These are phyloP conservation scores for Salvelinus namaycush DNA, from an alignment of 2,113 vertebrate species.

Conservation along the genomic window DNA sequence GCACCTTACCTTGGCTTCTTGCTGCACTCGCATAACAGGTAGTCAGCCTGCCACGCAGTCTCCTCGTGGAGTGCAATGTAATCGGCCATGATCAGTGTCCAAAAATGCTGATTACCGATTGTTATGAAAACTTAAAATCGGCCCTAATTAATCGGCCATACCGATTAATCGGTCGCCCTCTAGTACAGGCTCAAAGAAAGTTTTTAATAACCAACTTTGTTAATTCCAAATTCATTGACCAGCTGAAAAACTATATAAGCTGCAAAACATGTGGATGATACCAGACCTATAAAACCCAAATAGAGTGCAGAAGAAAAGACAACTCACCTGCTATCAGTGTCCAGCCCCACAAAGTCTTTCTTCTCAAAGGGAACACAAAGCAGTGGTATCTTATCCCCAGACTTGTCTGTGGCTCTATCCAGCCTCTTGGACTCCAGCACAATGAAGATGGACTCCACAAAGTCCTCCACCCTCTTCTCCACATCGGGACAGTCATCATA, in stretches of 20 bases:
- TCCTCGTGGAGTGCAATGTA: too few relatives aligned
- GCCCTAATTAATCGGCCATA: too few relatives aligned
- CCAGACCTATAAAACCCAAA: not conserved
- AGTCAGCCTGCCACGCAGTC: too few relatives aligned
- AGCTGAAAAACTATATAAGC: not conserved
- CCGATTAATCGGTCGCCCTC: too few relatives aligned
- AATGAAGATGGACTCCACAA: slow-evolving; percentile 95
- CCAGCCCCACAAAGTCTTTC: slow-evolving; percentile 98
- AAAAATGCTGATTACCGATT: too few relatives aligned
- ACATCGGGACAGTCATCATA: slow-evolving; percentile 85
- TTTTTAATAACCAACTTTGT: not conserved
- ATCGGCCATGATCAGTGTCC: too few relatives aligned
- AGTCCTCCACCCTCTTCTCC: slow-evolving; percentile 93
- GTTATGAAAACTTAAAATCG: too few relatives aligned
- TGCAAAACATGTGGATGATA: not conserved
- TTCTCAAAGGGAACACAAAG: slow-evolving; percentile 97
- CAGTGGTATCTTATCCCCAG: slow-evolving; percentile 93
- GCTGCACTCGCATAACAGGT: too few relatives aligned
- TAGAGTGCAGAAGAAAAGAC: too few relatives aligned
- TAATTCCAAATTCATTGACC: not conserved
- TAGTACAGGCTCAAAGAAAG: too few relatives aligned
- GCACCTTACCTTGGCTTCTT: too few relatives aligned
- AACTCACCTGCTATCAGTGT: slow-evolving; percentile 97
- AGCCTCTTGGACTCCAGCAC: slow-evolving; percentile 95
- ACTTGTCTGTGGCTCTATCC: slow-evolving; percentile 95